phyloP scores from a whole-genome alignment of 2,113 vertebrate genomes.

The Percopsis transmontana region DNA sequence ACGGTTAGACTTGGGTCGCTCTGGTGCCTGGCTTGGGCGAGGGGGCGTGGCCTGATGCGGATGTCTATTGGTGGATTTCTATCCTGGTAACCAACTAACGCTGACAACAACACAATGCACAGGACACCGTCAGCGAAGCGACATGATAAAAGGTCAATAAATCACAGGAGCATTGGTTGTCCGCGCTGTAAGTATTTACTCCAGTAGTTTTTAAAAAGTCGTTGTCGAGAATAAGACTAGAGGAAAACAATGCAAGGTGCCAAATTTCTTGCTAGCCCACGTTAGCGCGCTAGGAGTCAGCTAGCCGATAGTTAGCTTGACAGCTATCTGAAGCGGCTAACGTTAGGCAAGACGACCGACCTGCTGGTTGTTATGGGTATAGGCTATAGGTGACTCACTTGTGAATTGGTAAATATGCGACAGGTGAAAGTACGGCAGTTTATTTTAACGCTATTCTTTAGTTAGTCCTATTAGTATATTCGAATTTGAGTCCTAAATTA shows the following conservation, averaged over 20 bases:
- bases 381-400: too few species aligned
- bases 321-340: too few species aligned
- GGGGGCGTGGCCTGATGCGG: slow-evolving; percentile 53
- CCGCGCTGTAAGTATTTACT: slow-evolving; percentile 29
- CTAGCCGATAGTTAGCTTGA: too few species aligned
- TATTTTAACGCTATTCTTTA: too few species aligned
- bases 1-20: too few species aligned
- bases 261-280: neutral
- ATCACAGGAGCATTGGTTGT: neutral
- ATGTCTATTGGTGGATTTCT: slow-evolving; percentile 67
- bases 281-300: neutral
- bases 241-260: too few species aligned
- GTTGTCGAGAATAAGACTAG: neutral
- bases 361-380: too few species aligned
- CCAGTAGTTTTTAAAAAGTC: neutral
- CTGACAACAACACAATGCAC: slow-evolving; percentile 56
- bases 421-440: too few species aligned
- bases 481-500: too few species aligned
- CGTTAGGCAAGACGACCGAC: too few species aligned
- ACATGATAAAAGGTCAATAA: slow-evolving; percentile 2
- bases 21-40: neutral
- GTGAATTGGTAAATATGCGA: too few species aligned
- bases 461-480: too few species aligned
- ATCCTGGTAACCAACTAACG: slow-evolving; percentile 72
- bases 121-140: slow-evolving; percentile 36